A percentile compares a stretch with the other conserved stretches of the same genome.
Conservation (phyloP, 2,797 vertebrate species). For the Leptodactylus fallax region DNA sequence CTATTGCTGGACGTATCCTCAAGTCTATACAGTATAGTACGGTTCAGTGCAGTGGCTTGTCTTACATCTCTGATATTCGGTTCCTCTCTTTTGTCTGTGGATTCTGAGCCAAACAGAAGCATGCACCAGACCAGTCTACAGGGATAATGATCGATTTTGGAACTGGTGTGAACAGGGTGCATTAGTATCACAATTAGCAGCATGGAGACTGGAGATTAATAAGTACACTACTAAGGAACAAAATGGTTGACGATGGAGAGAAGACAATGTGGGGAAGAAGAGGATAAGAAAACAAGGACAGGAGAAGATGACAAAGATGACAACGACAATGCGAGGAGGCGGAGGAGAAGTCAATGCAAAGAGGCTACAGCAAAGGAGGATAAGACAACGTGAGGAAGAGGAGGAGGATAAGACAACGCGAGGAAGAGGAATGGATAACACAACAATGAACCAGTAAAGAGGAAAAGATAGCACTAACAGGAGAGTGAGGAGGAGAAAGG, state of each 20-base stretch:
- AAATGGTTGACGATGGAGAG: too few relatives aligned
- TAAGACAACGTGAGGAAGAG: too few relatives aligned
- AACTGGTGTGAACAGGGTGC: not conserved
- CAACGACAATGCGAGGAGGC: not conserved
- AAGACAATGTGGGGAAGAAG: not conserved
- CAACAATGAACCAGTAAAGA: too few relatives aligned
- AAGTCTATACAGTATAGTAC: not conserved
- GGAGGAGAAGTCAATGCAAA: not conserved
- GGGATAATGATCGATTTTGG: not conserved
- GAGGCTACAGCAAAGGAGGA: not conserved
- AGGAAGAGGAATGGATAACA: not conserved
- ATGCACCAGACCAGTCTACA: not conserved
- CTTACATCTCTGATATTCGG: not conserved
- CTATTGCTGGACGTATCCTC: not conserved
- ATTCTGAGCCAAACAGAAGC: not conserved
- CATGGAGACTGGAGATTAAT: not conserved
- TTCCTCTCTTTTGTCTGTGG: conserved; percentile 25
- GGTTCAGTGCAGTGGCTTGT: not conserved
- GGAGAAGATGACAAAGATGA: not conserved
- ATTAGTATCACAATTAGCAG: not conserved
- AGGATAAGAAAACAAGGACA: not conserved
- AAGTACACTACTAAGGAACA: not conserved
- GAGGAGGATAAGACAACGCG: not conserved
- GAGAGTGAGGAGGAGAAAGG: not conserved
- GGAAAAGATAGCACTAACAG: too few relatives aligned